Percentiles rank a stretch among this genome's conserved stretches.
Evolutionary conservation across 2,113 vertebrate species (phyloP).

Genomic region (Pandion haliaetus): DNA sequence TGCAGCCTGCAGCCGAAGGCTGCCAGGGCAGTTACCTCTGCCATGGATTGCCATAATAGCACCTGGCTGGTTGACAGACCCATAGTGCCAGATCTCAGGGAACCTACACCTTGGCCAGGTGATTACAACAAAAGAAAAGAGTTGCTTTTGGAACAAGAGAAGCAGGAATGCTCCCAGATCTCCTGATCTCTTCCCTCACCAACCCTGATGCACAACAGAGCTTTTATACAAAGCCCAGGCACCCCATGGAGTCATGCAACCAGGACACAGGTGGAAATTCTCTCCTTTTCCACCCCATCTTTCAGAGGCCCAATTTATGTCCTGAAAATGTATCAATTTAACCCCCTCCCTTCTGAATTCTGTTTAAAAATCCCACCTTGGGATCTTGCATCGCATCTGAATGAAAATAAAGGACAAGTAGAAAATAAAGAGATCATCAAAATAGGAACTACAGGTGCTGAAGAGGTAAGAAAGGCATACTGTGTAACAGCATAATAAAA

Average conservation of each 20-base stretch:
- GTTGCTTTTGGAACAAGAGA: not conserved
- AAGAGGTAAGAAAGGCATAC: not conserved
- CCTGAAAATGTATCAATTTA: not conserved
- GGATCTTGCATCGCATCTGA: not conserved
- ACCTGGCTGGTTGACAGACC: not conserved
- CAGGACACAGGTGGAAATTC: not conserved
- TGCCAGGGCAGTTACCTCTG: not conserved
- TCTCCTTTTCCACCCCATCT: not conserved
- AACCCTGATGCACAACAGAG: not conserved
- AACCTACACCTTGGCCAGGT: not conserved
- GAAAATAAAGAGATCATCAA: not conserved
- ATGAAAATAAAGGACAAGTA: not conserved
- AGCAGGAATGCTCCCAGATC: not conserved
- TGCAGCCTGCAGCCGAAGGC: not conserved
- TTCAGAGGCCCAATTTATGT: not conserved
- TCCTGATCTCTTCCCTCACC: not conserved
- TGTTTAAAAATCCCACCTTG: not conserved
- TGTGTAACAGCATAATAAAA: not conserved
- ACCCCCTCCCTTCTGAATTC: not conserved
- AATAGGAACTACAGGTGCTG: not conserved
- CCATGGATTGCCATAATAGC: not conserved
- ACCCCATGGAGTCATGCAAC: fast-evolving
- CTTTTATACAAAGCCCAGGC: not conserved
- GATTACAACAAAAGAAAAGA: not conserved
- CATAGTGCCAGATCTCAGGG: not conserved